Base-by-base conservation (phyloP, 2,888 invertebrate species). In the Serrognathus titanus region DNA sequence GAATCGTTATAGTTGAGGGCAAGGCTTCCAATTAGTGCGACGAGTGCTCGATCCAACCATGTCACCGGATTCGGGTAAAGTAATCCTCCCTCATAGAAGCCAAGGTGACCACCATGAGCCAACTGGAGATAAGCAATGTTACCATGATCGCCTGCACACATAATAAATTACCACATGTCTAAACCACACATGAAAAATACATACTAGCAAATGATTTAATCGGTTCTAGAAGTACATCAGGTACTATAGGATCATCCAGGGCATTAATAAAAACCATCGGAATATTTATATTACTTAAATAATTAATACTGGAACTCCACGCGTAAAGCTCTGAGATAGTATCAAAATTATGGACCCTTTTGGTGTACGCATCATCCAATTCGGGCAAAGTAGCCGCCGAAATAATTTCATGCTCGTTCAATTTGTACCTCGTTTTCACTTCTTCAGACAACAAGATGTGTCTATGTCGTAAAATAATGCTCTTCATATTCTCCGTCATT, bases 251-350 rank as follows among this genome's bases (percentile, higher is more conserved):
- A 80, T 97, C 97, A 77, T 97, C 97, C 65, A 85, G 82, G 7
- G 96, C 85, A 78, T 97, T 97, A 57, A 97, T 85, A 73, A 94
- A 93, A 66, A 97, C 85, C 87, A 95, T 92, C 8, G 96, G 96
- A 13, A 88, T 86, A 53, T 84, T 82, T 61, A 95, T 89, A 68
- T 87, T 87, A 16, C 89, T 80, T 55, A 95, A 80, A 76, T 91
- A 92, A 75, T 89, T 86, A 20, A 88, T 82, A 51, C 88, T 91
- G 59, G 94, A 94, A 75, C 90, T 90, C 89, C 90, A 90, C 66
- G 85, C 84, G 77, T 94, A 95, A 60, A 94, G 80, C 49, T 92
- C 93, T 16, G 86, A 83, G 12, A 92, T 87, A 0, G 88, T 86
- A 56, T 83, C 78, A 73, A 92, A 94, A 62, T 90, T 89, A 69